Evolutionary conservation across 53 echinoderm and acorn worm genomes (phyloP), one percentile per base, ranked within the genome.

Genomic region (Hippasteria phrygiana): DNA sequence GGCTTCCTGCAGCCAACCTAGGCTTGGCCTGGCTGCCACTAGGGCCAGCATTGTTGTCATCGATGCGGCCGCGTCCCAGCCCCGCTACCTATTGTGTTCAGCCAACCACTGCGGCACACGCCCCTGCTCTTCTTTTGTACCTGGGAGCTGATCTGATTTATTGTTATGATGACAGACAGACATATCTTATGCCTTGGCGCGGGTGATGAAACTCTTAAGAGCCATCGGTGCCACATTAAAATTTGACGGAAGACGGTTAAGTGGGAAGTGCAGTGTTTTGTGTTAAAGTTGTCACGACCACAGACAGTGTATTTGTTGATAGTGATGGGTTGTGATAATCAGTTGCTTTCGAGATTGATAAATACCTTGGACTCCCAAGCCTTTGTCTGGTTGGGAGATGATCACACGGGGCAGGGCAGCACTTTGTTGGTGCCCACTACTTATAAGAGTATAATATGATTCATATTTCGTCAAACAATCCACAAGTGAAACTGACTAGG

Each of bases 11-110:
- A 64, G 28, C 65, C 31, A 45, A 43, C 41, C 62, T n/a, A 14
- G 41, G 62, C 66, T 65, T 42, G 64, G 45, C 46, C 17, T 29
- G 82, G 82, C 66, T 64, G 82, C 66, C 82, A 82, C 82, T 63
- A 64, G 82, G 82, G 82, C 66, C 82, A 66, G 28, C 45, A 45
- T 66, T 64, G 64, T 82, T 82, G 82, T 82, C 82, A 82, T 82
- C 82, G 27, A n/a, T 45, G 24, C 28, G 27, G 38, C 28, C 18
- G 37, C 27, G 66, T 31, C 82, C 82, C 47, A 48, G 41, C 82
- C 82, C 45, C 43, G 63, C 31, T 82, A 82, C 82, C 82, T 82
- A 82, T 82, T 82, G 82, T 82, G 64, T 65, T 65, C 82, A 82
- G 64, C 82, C 82, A 82, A 82, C 65, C 82, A 66, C 31, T 75